Percentiles rank a stretch among this genome's conserved stretches.
Conservation (phyloP, 2,888 invertebrate genomes). For the Prenolepis imparis region DNA sequence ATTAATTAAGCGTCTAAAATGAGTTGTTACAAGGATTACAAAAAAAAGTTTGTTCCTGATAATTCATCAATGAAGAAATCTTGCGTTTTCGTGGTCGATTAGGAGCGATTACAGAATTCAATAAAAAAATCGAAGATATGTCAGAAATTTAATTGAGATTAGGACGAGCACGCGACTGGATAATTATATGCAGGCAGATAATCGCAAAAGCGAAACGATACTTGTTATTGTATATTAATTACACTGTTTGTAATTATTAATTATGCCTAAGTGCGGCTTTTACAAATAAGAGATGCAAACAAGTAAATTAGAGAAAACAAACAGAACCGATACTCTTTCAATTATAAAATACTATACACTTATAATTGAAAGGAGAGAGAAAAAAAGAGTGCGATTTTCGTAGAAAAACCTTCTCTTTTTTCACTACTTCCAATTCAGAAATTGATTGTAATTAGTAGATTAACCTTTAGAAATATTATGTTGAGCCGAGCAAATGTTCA, state of each 20-base stretch:
- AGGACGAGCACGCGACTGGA: conserved; percentile 58
- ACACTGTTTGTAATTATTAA: conserved; percentile 60
- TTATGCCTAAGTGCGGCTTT: conserved; percentile 48
- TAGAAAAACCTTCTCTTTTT: too few species aligned
- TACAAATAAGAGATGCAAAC: conserved; percentile 45
- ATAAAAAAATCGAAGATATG: conserved; percentile 32
- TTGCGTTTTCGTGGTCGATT: conserved; percentile 9
- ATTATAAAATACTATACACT: background rate
- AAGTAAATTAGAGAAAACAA: conserved; percentile 5
- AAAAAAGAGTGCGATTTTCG: background rate
- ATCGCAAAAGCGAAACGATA: conserved; percentile 74
- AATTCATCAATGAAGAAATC: background rate
- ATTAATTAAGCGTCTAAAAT: background rate
- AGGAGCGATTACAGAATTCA: conserved; percentile 40
- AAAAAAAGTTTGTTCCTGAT: background rate
- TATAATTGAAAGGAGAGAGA: background rate
- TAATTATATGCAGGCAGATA: conserved; percentile 42
- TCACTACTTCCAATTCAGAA: too few species aligned
- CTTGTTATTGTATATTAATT: conserved; percentile 61
- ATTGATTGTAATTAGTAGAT: too few species aligned
- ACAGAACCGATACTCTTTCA: background rate
- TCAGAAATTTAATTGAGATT: conserved; percentile 38
- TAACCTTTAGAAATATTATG: too few species aligned
- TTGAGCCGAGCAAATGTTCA: too few species aligned
- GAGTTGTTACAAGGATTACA: background rate